Evolutionary conservation across 1,140 invertebrate genomes (phyloP).

Genomic region (Goniozus legneri): DNA sequence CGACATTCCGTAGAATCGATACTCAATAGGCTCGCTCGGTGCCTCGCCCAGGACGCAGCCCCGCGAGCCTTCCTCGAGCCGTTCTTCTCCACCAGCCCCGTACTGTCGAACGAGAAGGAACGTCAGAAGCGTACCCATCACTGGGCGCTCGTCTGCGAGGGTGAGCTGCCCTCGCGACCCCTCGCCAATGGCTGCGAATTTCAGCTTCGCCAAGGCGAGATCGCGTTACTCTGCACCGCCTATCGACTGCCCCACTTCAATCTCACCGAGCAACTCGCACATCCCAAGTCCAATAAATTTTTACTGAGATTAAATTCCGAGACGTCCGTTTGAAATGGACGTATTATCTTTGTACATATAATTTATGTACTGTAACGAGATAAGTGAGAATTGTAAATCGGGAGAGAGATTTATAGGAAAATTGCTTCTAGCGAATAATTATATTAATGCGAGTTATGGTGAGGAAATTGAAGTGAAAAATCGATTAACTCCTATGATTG

Average conservation of each 20-base stretch:
- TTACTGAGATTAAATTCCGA: slow-evolving; percentile 91
- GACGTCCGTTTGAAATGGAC: too few relatives aligned
- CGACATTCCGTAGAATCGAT: slow-evolving; percentile 92
- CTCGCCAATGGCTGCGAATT: slow-evolving; percentile 80
- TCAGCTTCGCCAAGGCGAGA: slow-evolving; percentile 88
- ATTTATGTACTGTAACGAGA: slow-evolving; percentile 23
- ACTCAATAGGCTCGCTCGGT: slow-evolving; percentile 79
- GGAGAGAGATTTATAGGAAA: too few relatives aligned
- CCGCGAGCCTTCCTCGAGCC: slow-evolving; percentile 90
- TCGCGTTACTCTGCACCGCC: slow-evolving; percentile 85
- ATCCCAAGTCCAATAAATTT: slow-evolving; percentile 95
- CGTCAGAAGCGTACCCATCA: slow-evolving; percentile 70
- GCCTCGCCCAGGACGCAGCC: slow-evolving; percentile 89
- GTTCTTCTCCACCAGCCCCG: slow-evolving; percentile 75
- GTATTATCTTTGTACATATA: too few relatives aligned
- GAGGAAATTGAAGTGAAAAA: too few relatives aligned
- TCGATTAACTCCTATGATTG: too few relatives aligned
- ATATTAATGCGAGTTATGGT: too few relatives aligned
- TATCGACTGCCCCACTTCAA: slow-evolving; percentile 87
- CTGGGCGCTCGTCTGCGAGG: slow-evolving; percentile 90
- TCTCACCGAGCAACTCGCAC: slow-evolving; percentile 91
- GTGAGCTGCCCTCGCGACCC: slow-evolving; percentile 77
- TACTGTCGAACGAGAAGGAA: slow-evolving; percentile 78
- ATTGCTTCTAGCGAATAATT: too few relatives aligned
- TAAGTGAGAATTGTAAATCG: too few relatives aligned